Evolutionary conservation across 2,888 invertebrate species (phyloP).

Genomic region (Hipparchia semele): DNA sequence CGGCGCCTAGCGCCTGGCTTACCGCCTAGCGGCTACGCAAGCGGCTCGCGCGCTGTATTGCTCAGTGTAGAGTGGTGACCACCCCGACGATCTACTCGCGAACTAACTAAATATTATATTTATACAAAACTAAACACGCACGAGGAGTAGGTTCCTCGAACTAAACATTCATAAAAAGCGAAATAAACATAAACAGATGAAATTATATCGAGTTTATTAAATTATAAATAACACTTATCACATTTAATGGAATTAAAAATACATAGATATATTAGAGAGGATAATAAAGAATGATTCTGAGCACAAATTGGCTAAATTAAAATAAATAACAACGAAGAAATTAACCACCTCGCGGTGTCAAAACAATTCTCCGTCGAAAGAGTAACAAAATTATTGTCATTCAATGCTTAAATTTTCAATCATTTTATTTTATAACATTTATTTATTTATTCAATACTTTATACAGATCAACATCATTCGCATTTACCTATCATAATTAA

Average conservation of each 20-base stretch:
- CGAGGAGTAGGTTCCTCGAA: neutral
- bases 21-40: conserved; percentile 2
- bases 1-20: conserved; percentile 45
- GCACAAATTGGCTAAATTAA: neutral
- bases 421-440: conserved; percentile 62
- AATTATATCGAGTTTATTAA: neutral
- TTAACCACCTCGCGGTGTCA: conserved; percentile 47
- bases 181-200: neutral
- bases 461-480: conserved; percentile 67
- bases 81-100: conserved; percentile 2
- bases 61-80: conserved; percentile 2
- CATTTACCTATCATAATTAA: conserved; percentile 43
- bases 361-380: conserved; percentile 58
- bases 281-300: neutral
- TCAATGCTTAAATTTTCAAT: conserved; percentile 77
- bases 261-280: neutral
- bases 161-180: neutral
- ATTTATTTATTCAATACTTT: conserved; percentile 65
- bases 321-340: neutral
- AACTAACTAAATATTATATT: neutral
- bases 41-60: conserved; percentile 1
- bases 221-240: neutral
- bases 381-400: conserved; percentile 82
- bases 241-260: neutral
- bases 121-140: neutral